Percentiles rank a stretch among this genome's conserved stretches.
phyloP scores from a whole-genome alignment of 2,888 invertebrate genomes.

The Scelioninae gen. 1 region DNA sequence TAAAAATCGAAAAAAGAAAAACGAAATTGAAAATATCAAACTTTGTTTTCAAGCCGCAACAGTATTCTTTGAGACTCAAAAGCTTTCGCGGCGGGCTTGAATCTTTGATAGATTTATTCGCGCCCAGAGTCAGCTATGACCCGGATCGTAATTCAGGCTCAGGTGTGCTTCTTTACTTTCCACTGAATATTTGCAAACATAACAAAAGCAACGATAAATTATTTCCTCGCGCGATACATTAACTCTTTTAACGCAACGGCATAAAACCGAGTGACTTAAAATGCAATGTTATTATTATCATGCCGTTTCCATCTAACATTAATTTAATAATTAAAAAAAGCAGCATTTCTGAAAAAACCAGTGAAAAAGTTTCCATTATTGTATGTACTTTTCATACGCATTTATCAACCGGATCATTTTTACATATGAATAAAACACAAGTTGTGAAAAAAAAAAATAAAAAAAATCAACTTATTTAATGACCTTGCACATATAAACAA shows the following conservation, averaged over 20 bases:
- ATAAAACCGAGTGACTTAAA: slow-evolving; percentile 35
- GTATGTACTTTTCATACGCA: no score
- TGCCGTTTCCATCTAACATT: not conserved
- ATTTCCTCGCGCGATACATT: slow-evolving; percentile 42
- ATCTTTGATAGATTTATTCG: slow-evolving; percentile 66
- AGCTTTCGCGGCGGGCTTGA: slow-evolving; percentile 56
- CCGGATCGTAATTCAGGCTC: slow-evolving; percentile 56
- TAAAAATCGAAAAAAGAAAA: slow-evolving; percentile 42
- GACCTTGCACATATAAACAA: no score
- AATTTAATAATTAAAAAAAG: slow-evolving; percentile 7
- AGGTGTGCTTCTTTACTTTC: slow-evolving; percentile 66
- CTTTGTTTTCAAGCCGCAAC: slow-evolving; percentile 58
- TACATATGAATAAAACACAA: no score
- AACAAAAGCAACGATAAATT: slow-evolving; percentile 61
- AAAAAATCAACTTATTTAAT: no score
- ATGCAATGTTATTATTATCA: slow-evolving; percentile 35
- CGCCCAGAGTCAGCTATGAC: slow-evolving; percentile 60
- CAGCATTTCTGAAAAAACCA: no score
- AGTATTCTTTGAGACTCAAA: slow-evolving; percentile 60
- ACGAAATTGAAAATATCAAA: slow-evolving; percentile 60
- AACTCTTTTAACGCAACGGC: slow-evolving; percentile 50
- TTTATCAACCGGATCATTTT: no score
- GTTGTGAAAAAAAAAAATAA: no score
- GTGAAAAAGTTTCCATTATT: no score
- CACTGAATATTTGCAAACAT: slow-evolving; percentile 60